Conservation (phyloP, 1,140 invertebrate species). For the Megathymus violae region DNA sequence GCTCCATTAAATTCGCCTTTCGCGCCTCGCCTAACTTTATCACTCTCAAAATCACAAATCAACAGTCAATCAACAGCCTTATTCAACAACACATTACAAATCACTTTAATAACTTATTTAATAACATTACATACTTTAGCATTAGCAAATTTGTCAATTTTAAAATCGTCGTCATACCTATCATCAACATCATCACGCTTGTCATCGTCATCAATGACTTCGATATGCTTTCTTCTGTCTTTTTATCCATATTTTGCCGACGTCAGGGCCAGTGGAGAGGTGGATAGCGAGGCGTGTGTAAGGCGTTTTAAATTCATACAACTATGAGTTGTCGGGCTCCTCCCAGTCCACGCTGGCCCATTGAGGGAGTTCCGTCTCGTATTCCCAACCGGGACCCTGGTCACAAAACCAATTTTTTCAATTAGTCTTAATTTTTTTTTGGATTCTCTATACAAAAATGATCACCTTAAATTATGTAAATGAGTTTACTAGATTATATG, state of each 20-base stretch:
- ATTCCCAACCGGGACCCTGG: constrained; percentile 94
- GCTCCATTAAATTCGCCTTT: constrained; percentile 24
- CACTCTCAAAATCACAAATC: constrained; percentile 23
- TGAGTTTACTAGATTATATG: too few relatives aligned
- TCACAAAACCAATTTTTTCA: not conserved
- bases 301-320: constrained; percentile 56
- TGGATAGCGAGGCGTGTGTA: constrained; percentile 55
- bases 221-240: constrained; percentile 11
- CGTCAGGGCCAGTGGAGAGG: constrained; percentile 37
- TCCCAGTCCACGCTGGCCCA: constrained; percentile 94
- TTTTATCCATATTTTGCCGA: constrained; percentile 31
- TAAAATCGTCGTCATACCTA: not conserved
- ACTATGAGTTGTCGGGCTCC: constrained; percentile 84
- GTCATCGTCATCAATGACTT: constrained; percentile 5
- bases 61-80: constrained; percentile 22
- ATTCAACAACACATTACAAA: constrained; percentile 6
- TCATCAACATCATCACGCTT: constrained; percentile 10
- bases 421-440: too few relatives aligned
- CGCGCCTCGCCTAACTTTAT: constrained; percentile 45
- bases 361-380: constrained; percentile 93
- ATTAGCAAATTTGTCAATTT: constrained; percentile 5
- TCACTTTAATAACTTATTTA: constrained; percentile 10
- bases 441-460: too few relatives aligned
- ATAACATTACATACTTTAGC: constrained; percentile 6
- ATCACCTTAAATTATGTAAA: too few relatives aligned